Percentiles rank a stretch among this genome's conserved stretches.
Conservation (phyloP, 2,888 invertebrate genomes). For the Harpagoxenus sublaevis region DNA sequence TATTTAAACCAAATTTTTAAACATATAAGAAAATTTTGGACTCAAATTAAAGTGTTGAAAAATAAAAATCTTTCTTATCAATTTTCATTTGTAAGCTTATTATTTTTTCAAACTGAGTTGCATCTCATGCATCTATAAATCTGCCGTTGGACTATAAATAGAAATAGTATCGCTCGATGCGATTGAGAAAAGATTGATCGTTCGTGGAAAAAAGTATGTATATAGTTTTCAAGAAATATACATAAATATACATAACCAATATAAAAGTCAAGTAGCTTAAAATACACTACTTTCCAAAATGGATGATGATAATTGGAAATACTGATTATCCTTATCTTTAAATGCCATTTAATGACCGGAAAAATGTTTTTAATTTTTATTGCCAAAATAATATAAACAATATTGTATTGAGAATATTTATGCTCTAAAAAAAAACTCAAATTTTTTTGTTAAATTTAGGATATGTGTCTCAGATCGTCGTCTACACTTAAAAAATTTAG, state of each 20-base stretch:
- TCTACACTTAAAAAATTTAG: not conserved
- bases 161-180: not conserved
- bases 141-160: conserved; percentile 33
- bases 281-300: not conserved
- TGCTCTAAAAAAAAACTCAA: not conserved
- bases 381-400: not conserved
- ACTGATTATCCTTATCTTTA: not conserved
- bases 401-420: not conserved
- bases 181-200: conserved; percentile 19
- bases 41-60: too few species aligned
- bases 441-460: conserved; percentile 3
- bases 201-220: not conserved
- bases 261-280: not conserved
- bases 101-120: not conserved
- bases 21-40: not conserved
- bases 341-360: not conserved
- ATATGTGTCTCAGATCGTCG: not conserved
- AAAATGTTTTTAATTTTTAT: not conserved
- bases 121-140: conserved; percentile 23
- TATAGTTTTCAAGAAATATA: not conserved
- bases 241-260: not conserved
- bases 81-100: not conserved
- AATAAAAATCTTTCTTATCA: not conserved
- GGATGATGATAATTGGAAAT: not conserved
- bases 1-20: not conserved